These are phyloP conservation scores for Nyctalus aviator DNA, from an alignment of 2,797 vertebrate genomes.

Conservation along the genomic window DNA sequence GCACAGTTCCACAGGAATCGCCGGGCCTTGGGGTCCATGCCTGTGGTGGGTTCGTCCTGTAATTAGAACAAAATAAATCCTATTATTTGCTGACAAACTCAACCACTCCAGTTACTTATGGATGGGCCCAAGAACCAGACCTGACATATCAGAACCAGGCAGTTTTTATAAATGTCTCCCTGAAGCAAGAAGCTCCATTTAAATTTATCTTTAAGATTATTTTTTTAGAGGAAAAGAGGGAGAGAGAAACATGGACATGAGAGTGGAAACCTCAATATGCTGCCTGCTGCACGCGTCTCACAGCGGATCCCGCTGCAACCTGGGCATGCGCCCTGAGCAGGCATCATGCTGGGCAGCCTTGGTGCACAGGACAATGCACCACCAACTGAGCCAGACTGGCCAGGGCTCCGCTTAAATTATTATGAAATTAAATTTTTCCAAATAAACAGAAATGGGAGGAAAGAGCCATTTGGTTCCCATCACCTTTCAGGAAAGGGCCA, in stretches of 20 bases:
- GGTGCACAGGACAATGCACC: too few species aligned
- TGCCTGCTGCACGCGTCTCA: too few species aligned
- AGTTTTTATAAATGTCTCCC: neutral
- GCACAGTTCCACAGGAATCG: slow-evolving; percentile 97
- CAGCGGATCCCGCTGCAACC: too few species aligned
- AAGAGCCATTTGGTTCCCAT: slow-evolving; percentile 35
- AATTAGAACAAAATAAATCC: neutral
- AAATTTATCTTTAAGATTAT: neutral
- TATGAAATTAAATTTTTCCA: slow-evolving; percentile 44
- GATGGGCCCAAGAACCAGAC: neutral
- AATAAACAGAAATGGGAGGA: neutral
- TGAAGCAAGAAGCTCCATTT: slow-evolving; percentile 26
- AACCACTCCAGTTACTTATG: slow-evolving; percentile 15
- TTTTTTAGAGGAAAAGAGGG: too few species aligned
- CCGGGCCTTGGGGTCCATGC: slow-evolving; percentile 98
- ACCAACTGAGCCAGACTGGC: too few species aligned
- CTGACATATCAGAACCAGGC: neutral
- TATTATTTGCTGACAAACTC: neutral
- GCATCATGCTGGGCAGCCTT: too few species aligned
- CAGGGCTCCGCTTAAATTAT: neutral
- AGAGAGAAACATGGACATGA: too few species aligned
- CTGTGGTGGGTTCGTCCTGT: slow-evolving; percentile 97
- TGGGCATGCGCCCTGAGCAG: too few species aligned
- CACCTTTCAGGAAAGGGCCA: slow-evolving; percentile 39
- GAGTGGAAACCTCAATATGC: too few species aligned